Percentiles rank a stretch among this genome's conserved stretches.
phyloP scores from a whole-genome alignment of 2,888 invertebrate species.

The Sceliomorpha sp. region DNA sequence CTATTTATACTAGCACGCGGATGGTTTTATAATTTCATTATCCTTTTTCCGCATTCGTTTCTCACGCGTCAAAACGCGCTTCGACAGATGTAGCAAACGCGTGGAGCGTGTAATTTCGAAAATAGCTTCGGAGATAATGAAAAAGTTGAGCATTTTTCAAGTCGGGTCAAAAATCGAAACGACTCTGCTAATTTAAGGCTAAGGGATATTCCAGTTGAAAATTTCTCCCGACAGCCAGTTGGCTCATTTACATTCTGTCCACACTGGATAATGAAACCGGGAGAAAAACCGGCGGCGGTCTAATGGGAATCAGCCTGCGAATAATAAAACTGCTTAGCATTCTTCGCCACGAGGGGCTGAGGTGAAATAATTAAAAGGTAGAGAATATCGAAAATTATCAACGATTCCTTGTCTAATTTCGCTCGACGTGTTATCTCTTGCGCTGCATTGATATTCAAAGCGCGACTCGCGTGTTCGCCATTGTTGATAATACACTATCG shows the following conservation, averaged over 20 bases:
- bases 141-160: slow-evolving; percentile 52
- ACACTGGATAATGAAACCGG: slow-evolving; percentile 76
- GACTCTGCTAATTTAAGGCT: slow-evolving; percentile 56
- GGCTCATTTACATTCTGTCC: slow-evolving; percentile 78
- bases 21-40: too few relatives aligned
- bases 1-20: too few relatives aligned
- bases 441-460: slow-evolving; percentile 53
- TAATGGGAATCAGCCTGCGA: slow-evolving; percentile 77
- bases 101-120: slow-evolving; percentile 29
- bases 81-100: too few relatives aligned
- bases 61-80: too few relatives aligned
- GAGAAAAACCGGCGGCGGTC: slow-evolving; percentile 76
- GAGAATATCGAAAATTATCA: slow-evolving; percentile 61
- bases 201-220: slow-evolving; percentile 60
- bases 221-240: slow-evolving; percentile 62
- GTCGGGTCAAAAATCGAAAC: slow-evolving; percentile 55
- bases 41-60: too few relatives aligned
- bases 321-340: slow-evolving; percentile 79
- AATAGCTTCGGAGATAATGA: slow-evolving; percentile 35
- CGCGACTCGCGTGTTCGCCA: slow-evolving; percentile 42
- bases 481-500: slow-evolving; percentile 43
- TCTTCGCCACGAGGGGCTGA: slow-evolving; percentile 69
- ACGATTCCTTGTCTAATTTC: slow-evolving; percentile 52
- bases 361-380: slow-evolving; percentile 75
- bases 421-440: slow-evolving; percentile 44